Evolutionary conservation across 1,140 invertebrate genomes (phyloP).

Genomic region (Listronotus bonariensis): DNA sequence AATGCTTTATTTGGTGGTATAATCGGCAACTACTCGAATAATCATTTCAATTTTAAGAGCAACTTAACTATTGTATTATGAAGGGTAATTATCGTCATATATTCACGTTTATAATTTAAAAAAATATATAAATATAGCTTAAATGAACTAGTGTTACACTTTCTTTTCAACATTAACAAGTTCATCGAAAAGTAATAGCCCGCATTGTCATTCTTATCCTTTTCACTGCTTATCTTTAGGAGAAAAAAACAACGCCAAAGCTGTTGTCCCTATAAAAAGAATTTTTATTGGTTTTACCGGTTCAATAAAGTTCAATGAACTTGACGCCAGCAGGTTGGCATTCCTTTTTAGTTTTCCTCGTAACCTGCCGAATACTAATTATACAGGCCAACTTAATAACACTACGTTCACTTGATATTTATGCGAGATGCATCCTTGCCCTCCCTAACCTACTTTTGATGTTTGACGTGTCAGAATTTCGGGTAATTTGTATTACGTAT

Average conservation of each 20-base stretch:
- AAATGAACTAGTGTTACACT: no score
- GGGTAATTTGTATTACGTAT: no score
- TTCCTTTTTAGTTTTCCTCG: constrained; percentile 13
- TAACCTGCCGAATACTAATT: constrained; percentile 25
- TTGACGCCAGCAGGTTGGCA: constrained; percentile 11
- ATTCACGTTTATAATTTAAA: no score
- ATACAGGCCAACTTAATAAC: neutral
- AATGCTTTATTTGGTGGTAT: no score
- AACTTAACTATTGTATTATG: no score
- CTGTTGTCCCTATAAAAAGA: constrained; percentile 7
- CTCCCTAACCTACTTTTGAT: constrained; percentile 33
- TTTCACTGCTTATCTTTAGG: neutral
- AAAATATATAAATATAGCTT: no score
- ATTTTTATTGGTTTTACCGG: constrained; percentile 4
- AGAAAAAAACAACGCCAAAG: neutral
- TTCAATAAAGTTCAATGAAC: constrained; percentile 14
- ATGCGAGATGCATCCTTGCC: constrained; percentile 35
- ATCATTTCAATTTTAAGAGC: no score
- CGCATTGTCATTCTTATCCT: neutral
- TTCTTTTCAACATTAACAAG: no score
- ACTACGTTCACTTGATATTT: constrained; percentile 21
- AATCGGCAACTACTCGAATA: no score
- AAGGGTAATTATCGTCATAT: no score
- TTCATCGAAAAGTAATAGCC: neutral
- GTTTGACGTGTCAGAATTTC: constrained; percentile 14